Evolutionary conservation across 2,888 invertebrate genomes (phyloP).

Genomic region (Allygus modestus): DNA sequence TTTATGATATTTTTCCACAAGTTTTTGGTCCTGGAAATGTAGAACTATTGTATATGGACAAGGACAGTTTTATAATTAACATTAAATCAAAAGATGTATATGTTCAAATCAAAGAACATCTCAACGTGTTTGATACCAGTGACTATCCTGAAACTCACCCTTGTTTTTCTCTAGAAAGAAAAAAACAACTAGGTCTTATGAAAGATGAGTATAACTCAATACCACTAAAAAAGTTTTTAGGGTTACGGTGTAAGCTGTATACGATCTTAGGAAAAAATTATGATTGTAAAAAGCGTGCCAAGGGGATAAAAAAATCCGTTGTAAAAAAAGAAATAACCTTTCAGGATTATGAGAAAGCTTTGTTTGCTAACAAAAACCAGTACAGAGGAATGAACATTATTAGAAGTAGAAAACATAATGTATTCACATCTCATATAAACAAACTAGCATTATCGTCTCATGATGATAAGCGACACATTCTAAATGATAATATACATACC

Average conservation of each 20-base stretch:
- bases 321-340: slow-evolving; percentile 9
- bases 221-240: background rate
- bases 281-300: background rate
- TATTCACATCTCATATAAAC: background rate
- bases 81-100: background rate
- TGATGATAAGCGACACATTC: slow-evolving; percentile 19
- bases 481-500: background rate
- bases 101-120: background rate
- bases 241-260: background rate
- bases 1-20: background rate
- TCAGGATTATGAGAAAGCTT: background rate
- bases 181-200: background rate
- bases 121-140: background rate
- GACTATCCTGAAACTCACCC: background rate
- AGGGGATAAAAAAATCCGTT: background rate
- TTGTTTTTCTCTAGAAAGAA: background rate
- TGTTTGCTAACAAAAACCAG: background rate
- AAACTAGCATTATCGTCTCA: background rate
- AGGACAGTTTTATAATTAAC: background rate
- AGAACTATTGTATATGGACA: background rate
- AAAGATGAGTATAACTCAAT: background rate
- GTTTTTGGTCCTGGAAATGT: background rate
- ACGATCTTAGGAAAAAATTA: background rate
- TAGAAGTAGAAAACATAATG: background rate
- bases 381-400: background rate